Base-by-base conservation (phyloP, 2,113 vertebrate species). In the Climacteris rufus region DNA sequence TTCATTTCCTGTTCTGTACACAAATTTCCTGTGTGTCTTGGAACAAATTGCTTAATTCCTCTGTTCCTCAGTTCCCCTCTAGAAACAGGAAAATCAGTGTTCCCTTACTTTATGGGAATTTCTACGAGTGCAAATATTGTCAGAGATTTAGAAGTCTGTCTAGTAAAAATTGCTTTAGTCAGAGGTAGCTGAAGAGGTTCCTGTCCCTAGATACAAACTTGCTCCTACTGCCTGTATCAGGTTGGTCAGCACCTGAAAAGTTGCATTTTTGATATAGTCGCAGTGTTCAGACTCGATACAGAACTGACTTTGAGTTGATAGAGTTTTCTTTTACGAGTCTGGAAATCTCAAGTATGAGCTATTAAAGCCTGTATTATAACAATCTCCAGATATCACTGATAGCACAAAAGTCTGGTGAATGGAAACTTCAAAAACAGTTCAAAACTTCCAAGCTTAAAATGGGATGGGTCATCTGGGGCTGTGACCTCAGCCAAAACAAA, bases 1-100 rank as follows among this genome's bases (percentile, higher is more conserved):
- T 96, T 95, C 61, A 88, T 93, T 96, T 96, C 71, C 87, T 95
- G 52, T 54, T 90, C 78, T 80, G 33, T 19, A 54, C 13, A 63
- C 13, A 83, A 63, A 77, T 91, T 93, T 96, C 82, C 68, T 78
- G 15, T 90, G 50, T 95, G 47, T 83, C 39, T 85, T 93, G 52
- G 71, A 93, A 35, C 30, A 90, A 94, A 64, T 70, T 37, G 21
- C 87, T 95, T 91, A 93, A 93, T 27, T 24, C 12, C 14, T 71
- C 65, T 91, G 27, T 90, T 70, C 45, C 65, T 87, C 39, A 54
- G 16, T 72, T 93, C 24, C 23, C 19, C 13, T 86, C 27, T 81
- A 77, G 79, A 87, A 90, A 64, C 24, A 82, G 7, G 13, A 22
- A 21, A 83, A 54, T 16, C 13, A 63, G 4, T 0, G 0, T 91